These are phyloP conservation scores for Cynopterus brachyotis DNA, from an alignment of 2,113 vertebrate genomes.

Conservation along the genomic window DNA sequence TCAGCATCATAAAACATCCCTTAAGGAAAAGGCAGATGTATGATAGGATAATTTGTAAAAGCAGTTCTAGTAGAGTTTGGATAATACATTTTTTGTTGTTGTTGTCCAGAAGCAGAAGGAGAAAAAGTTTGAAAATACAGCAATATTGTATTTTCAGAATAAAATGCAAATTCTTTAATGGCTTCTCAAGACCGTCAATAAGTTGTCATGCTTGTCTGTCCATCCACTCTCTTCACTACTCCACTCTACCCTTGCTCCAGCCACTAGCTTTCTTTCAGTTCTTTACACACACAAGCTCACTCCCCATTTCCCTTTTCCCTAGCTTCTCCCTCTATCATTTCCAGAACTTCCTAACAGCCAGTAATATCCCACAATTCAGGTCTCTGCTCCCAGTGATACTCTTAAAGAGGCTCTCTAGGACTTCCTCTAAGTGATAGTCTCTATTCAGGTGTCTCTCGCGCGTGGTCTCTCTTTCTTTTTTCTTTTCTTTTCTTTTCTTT, in stretches of 20 bases:
- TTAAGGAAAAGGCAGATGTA: not conserved
- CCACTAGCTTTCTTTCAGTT: not conserved
- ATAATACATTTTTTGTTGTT: not conserved
- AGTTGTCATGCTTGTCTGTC: not conserved
- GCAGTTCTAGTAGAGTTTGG: rapidly evolving
- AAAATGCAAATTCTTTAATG: not conserved
- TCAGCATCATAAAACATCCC: not conserved
- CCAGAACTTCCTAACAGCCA: not conserved
- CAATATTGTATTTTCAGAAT: not conserved
- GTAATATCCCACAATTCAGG: not conserved
- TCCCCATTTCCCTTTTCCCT: not conserved
- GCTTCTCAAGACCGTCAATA: too few species aligned
- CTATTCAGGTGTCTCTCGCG: not conserved
- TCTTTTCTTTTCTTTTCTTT: too few species aligned
- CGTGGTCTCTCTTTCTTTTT: too few species aligned
- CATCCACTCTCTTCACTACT: not conserved
- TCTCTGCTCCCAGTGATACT: not conserved
- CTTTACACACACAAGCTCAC: not conserved
- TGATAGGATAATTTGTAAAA: not conserved
- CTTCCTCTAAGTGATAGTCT: not conserved
- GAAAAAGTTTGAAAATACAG: not conserved
- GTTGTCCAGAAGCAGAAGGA: not conserved
- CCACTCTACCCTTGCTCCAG: not conserved
- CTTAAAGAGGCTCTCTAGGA: not conserved
- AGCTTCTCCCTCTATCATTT: not conserved